These are phyloP conservation scores for Tursiops truncatus DNA, from an alignment of 2,113 vertebrate genomes.

Conservation along the genomic window DNA sequence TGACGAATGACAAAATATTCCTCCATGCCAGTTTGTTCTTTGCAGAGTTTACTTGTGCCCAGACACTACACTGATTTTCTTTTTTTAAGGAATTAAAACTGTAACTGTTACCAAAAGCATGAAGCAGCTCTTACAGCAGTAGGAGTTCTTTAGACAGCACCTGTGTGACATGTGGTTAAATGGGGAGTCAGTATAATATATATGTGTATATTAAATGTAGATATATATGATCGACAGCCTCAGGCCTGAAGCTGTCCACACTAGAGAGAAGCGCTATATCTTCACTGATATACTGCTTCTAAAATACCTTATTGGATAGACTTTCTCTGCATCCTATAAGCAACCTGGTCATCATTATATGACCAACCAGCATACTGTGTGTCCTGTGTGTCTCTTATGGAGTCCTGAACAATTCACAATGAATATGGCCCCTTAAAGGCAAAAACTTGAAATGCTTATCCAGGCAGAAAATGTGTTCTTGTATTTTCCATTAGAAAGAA, in stretches of 20 bases:
- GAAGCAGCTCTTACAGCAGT: not conserved
- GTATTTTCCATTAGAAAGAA: not conserved
- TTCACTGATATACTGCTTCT: not conserved
- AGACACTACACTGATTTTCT: not conserved
- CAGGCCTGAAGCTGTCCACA: not conserved
- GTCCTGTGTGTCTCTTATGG: not conserved
- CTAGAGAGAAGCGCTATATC: not conserved
- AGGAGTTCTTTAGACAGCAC: not conserved
- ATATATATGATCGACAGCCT: not conserved
- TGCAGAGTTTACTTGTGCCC: not conserved
- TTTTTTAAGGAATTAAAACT: not conserved
- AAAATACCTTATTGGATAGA: not conserved
- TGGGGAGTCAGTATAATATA: not conserved
- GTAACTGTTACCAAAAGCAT: not conserved
- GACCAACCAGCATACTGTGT: not conserved
- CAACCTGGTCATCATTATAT: not conserved
- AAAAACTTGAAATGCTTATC: not conserved
- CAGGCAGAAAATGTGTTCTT: not conserved
- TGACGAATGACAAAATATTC: not conserved
- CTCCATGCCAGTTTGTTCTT: not conserved
- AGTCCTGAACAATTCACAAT: not conserved
- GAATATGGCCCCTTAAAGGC: not conserved
- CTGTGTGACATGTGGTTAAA: not conserved
- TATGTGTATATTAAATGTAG: not conserved
- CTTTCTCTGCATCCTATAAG: not conserved